phyloP scores from a whole-genome alignment of 2,888 invertebrate genomes.

The Athetis lepigone region DNA sequence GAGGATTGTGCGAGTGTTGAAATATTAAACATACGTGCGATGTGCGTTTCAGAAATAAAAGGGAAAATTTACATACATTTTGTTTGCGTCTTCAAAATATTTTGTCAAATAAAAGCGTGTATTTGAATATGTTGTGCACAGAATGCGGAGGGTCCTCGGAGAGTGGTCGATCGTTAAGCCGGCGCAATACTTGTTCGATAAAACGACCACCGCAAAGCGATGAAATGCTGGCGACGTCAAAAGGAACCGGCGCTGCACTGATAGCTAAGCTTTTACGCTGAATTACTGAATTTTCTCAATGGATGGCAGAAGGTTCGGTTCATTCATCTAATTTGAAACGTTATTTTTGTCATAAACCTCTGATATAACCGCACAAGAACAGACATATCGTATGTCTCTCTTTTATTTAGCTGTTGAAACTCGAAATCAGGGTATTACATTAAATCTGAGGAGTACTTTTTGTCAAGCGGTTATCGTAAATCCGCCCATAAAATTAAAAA shows the following conservation, averaged over 20 bases:
- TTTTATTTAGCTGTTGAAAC: conserved; percentile 18
- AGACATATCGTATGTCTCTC: background rate
- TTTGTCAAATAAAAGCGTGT: conserved; percentile 33
- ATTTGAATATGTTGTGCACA: conserved; percentile 41
- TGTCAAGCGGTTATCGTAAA: conserved; percentile 28
- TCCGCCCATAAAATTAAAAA: conserved; percentile 41
- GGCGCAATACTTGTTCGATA: conserved; percentile 54
- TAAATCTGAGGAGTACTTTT: conserved; percentile 2
- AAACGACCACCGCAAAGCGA: conserved; percentile 55
- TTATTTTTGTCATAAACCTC: conserved; percentile 14
- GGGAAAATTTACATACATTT: conserved; percentile 33
- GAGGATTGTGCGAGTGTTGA: conserved; percentile 25
- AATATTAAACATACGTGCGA: conserved; percentile 44
- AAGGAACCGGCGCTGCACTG: conserved; percentile 44
- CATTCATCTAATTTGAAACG: conserved; percentile 31
- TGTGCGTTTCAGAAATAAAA: conserved; percentile 14
- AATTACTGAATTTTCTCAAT: conserved; percentile 45
- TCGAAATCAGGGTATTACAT: conserved; percentile 15
- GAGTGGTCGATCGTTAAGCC: conserved; percentile 53
- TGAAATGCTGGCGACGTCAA: conserved; percentile 53
- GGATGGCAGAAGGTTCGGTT: conserved; percentile 5
- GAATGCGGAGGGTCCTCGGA: conserved; percentile 39
- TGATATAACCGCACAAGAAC: conserved; percentile 6
- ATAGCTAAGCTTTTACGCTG: conserved; percentile 51
- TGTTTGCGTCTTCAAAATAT: conserved; percentile 38